Evolutionary conservation across 1,140 invertebrate species (phyloP), one percentile per base, ranked within the genome.

Genomic region (Heliconius hermathena): DNA sequence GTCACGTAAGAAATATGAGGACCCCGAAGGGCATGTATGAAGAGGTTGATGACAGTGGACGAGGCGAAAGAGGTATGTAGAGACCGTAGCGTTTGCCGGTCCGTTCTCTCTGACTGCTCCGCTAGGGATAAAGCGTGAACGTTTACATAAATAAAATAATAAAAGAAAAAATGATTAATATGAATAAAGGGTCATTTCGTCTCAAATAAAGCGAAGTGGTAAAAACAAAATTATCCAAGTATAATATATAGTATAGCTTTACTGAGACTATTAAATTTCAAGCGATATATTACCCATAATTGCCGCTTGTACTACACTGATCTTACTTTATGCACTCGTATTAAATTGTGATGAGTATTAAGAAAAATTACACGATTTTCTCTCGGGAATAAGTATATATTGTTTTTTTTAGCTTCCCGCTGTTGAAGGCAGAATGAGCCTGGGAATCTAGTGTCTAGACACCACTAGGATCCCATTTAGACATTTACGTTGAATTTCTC

Each of bases 251-350:
- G 60, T 29, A 29, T 13, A 66, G 22, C 60, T 66, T 66, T 66
- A 66, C 22, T 16, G 60, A 13, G 60, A 66, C 26, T 66, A 66
- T 66, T 66, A 66, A 66, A 29, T 13, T 66, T 66, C 60, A 66
- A 66, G 60, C 60, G 60, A 66, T 66, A 66, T 66, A 66, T 66
- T 66, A 66, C 26, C 22, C 60, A 16, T 66, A 66, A 66, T 66
- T 66, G 60, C 60, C 26, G 13, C 60, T 66, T 66, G 60, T 29
- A 66, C 22, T 26, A 16, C 60, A 66, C 60, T 22, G 26, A 66
- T 66, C 60, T 29, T 66, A 29, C 60, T 66, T 66, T 66, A 66
- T 66, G 16, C 60, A 66, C 26, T 66, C 60, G 60, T 66, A 66
- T 29, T 66, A 29, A 66, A 66, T 29, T 66, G 9, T 22, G 60